Base-by-base conservation (phyloP, 1,140 invertebrate genomes). In the Bombyx mori region DNA sequence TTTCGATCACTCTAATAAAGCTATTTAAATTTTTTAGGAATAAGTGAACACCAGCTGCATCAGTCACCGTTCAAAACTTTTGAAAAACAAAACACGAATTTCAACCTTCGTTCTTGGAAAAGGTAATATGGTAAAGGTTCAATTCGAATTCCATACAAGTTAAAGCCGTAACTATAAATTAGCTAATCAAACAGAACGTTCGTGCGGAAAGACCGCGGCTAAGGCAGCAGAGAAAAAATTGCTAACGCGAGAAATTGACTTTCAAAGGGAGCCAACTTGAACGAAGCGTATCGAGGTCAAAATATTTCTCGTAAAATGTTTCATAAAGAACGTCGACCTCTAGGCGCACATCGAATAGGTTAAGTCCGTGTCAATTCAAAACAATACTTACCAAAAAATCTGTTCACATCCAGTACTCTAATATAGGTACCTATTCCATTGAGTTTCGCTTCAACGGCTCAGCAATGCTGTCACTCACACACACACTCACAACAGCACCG, bases 371-470 rank as follows among this genome's bases (percentile, higher is more conserved):
- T 55, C 54, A 54, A 42, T 69, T 67, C 73, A 79, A 82, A 83
- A 81, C 75, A 81, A 78, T 73, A 83, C 83, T 79, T 75, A 84
- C 83, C 73, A 61, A 77, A 79, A 78, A 66, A 67, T 76, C 58
- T 72, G 77, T 75, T 74, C 73, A 72, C 71, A 77, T 61, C 66
- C 57, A 71, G 26, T 35, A 35, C 26, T 35, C 26, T 35, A 35
- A 35, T 35, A 62, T 57, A 65, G 57, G 54, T 60, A 65, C 45
- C 53, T 69, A 73, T 84, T 73, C 83, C 81, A 80, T 86, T 86
- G 79, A 82, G 78, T 81, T 79, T 83, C 79, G 78, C 78, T 82
- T 65, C 75, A 81, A 80, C 82, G 79, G 71, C 64, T 69, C 81
- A 74, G 75, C 75, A 79, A 81, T 80, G 79, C 78, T 75, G 80